Percentiles rank a stretch among this genome's conserved stretches.
phyloP scores from a whole-genome alignment of 2,888 invertebrate species.

The Ornithoptera priamus region DNA sequence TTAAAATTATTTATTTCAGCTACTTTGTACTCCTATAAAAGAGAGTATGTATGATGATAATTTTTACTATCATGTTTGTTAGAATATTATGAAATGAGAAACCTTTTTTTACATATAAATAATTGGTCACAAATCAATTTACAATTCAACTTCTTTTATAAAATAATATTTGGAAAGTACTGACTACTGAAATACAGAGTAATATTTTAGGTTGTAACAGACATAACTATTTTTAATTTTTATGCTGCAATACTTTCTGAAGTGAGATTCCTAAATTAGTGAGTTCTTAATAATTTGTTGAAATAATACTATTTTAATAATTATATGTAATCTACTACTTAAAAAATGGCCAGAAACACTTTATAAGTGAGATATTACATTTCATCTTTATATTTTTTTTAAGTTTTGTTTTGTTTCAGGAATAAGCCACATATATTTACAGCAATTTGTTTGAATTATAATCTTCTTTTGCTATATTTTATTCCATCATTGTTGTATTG shows the following conservation, averaged over 20 bases:
- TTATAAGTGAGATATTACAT: background rate
- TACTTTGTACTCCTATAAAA: constrained; percentile 83
- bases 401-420: constrained; percentile 73
- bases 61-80: background rate
- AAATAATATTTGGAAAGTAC: background rate
- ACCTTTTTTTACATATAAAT: background rate
- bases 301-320: too few relatives aligned
- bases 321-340: too few relatives aligned
- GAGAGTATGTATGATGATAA: constrained; percentile 57
- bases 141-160: background rate
- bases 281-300: too few relatives aligned
- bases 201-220: background rate
- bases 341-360: too few relatives aligned
- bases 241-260: too few relatives aligned
- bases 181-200: background rate
- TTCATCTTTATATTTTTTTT: background rate
- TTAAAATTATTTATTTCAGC: constrained; percentile 89
- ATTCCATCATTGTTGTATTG: constrained; percentile 95
- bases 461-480: constrained; percentile 89
- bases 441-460: constrained; percentile 80
- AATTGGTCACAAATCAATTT: background rate
- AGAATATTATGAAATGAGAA: background rate
- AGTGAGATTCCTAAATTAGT: too few relatives aligned
- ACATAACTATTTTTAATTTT: too few relatives aligned
- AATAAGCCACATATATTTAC: constrained; percentile 78